Percentiles rank a stretch among this genome's conserved stretches.
Evolutionary conservation across 1,140 invertebrate genomes (phyloP).

Genomic region (Caerostris extrusa): DNA sequence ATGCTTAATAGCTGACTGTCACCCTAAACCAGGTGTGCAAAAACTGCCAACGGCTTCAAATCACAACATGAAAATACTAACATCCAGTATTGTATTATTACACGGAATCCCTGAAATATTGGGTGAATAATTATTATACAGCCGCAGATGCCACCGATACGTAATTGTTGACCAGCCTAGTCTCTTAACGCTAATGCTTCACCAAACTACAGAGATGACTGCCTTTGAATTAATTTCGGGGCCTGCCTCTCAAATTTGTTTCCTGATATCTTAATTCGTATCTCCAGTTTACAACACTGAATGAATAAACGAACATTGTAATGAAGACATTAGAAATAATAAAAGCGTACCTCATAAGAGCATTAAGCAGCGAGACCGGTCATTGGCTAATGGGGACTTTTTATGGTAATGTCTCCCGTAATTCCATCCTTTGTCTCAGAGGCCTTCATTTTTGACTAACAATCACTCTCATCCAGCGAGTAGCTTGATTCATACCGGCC

Average conservation of each 20-base stretch:
- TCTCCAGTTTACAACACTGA: not conserved
- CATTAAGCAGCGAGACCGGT: slow-evolving; percentile 61
- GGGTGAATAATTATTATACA: not conserved
- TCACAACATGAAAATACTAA: not conserved
- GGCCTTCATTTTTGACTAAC: slow-evolving; percentile 47
- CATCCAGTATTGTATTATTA: not conserved
- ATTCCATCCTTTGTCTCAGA: slow-evolving; percentile 65
- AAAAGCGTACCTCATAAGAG: slow-evolving; percentile 46
- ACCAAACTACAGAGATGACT: not conserved
- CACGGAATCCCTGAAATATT: not conserved
- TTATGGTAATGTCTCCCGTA: slow-evolving; percentile 68
- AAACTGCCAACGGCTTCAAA: not conserved
- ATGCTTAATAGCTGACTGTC: not conserved
- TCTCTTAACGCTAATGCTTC: not conserved
- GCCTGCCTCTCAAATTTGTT: slow-evolving; percentile 24
- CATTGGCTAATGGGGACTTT: slow-evolving; percentile 68
- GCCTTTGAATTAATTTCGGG: slow-evolving; percentile 18
- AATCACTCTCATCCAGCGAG: slow-evolving; percentile 2
- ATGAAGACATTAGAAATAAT: slow-evolving; percentile 75
- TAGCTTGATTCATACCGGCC: slow-evolving; percentile 27
- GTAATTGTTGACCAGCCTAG: not conserved
- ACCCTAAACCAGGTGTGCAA: not conserved
- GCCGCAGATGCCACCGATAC: slow-evolving; percentile 15
- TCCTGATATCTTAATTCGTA: slow-evolving; percentile 47
- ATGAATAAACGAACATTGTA: slow-evolving; percentile 28